These are phyloP conservation scores for Bombus balteatus DNA, from an alignment of 1,140 invertebrate species.

Conservation along the genomic window DNA sequence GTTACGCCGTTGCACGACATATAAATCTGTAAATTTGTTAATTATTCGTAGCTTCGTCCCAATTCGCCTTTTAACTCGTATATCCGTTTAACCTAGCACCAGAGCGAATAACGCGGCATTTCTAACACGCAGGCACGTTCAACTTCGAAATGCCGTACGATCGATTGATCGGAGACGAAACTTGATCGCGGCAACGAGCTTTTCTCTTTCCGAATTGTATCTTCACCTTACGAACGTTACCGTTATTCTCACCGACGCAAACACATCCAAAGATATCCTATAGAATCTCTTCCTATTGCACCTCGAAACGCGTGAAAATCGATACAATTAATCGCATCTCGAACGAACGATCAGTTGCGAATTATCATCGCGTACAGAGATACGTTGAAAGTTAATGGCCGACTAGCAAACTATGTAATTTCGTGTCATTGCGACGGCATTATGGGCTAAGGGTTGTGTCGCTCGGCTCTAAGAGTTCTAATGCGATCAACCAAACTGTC, in stretches of 20 bases:
- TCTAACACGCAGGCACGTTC: neutral
- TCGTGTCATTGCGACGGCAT: too few relatives aligned
- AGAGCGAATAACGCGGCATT: neutral
- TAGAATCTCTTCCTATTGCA: conserved; percentile 7
- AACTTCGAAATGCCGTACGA: neutral
- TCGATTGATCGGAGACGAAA: neutral
- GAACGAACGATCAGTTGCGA: neutral
- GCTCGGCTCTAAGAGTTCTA: neutral
- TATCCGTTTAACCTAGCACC: neutral
- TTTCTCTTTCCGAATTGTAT: too few relatives aligned
- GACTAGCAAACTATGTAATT: neutral
- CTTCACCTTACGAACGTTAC: neutral
- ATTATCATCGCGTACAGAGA: neutral
- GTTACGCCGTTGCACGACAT: neutral
- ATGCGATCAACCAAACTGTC: neutral
- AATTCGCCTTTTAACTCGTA: neutral
- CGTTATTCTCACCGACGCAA: neutral
- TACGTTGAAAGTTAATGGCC: neutral
- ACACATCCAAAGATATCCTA: neutral
- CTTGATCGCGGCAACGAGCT: too few relatives aligned
- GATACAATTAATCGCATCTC: neutral
- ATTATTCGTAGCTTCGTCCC: neutral
- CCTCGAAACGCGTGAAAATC: neutral
- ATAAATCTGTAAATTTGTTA: neutral
- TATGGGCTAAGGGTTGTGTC: neutral